Conservation (phyloP, 1,140 invertebrate species). For the Drosophila kikkawai region DNA sequence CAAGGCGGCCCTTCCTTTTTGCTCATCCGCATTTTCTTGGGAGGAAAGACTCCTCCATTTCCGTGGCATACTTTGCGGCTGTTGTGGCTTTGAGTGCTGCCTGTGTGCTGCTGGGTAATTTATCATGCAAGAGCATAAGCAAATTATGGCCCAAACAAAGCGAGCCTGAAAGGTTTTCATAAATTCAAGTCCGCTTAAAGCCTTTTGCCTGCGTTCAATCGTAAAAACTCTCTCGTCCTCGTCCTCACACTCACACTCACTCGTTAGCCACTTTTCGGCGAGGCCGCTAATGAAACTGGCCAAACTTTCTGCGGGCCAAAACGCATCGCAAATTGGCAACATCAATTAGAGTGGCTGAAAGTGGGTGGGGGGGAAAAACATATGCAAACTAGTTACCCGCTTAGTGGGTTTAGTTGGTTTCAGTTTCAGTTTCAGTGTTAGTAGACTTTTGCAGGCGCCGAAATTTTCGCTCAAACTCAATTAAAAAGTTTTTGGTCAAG, state of each 20-base stretch:
- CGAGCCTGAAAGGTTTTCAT: slow-evolving; percentile 38
- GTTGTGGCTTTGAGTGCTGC: slow-evolving; percentile 20
- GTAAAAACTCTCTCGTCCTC: neutral
- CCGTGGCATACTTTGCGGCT: slow-evolving; percentile 78
- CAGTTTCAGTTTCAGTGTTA: slow-evolving; percentile 27
- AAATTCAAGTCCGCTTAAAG: slow-evolving; percentile 39
- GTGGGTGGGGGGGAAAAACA: slow-evolving; percentile 22
- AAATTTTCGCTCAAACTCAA: slow-evolving; percentile 67
- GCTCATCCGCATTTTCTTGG: slow-evolving; percentile 28
- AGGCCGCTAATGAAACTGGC: slow-evolving; percentile 75
- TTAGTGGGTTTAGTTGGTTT: slow-evolving; percentile 38
- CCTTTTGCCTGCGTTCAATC: slow-evolving; percentile 14
- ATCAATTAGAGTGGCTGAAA: slow-evolving; percentile 52
- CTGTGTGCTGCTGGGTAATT: slow-evolving; percentile 38
- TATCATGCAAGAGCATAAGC: slow-evolving; percentile 56
- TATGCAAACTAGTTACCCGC: slow-evolving; percentile 56
- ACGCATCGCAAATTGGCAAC: slow-evolving; percentile 65
- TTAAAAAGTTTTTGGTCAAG: slow-evolving; percentile 76
- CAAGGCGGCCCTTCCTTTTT: neutral
- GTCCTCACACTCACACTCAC: neutral
- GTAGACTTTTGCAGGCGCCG: slow-evolving; percentile 18
- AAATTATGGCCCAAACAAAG: slow-evolving; percentile 52
- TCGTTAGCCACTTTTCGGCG: slow-evolving; percentile 52
- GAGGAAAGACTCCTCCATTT: slow-evolving; percentile 25
- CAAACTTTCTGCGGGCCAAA: slow-evolving; percentile 56